These are phyloP conservation scores for Ageneiosus marmoratus DNA, from an alignment of 2,113 vertebrate genomes.

Conservation along the genomic window DNA sequence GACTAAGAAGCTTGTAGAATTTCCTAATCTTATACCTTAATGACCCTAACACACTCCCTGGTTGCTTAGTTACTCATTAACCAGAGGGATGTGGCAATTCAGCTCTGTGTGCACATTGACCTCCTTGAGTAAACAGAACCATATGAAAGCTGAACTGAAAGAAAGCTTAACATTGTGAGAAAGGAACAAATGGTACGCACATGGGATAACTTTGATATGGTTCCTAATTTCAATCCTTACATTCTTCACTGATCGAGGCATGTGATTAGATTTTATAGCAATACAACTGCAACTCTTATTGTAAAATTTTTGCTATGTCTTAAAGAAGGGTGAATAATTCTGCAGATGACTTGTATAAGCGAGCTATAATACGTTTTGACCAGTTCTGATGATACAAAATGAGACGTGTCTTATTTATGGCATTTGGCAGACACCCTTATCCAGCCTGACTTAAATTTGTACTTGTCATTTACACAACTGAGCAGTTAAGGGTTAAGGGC, in stretches of 20 bases:
- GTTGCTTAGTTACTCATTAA: slow-evolving; percentile 47
- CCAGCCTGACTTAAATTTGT: no score
- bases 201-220: no score
- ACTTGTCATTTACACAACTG: no score
- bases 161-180: slow-evolving; percentile 10
- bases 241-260: background rate
- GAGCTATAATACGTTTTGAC: background rate
- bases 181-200: background rate
- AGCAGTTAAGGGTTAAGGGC: no score
- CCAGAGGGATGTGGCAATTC: slow-evolving; percentile 45
- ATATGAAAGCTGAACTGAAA: slow-evolving; percentile 5
- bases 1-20: background rate
- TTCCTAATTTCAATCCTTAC: background rate
- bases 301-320: no score
- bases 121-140: slow-evolving; percentile 44
- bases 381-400: background rate
- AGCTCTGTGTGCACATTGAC: slow-evolving; percentile 51
- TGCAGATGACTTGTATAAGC: no score
- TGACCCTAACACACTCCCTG: background rate
- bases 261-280: background rate
- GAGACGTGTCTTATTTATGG: background rate
- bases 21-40: slow-evolving; percentile 20
- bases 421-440: no score
- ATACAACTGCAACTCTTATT: background rate
- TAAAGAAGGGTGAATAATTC: no score